Evolutionary conservation across 2,888 invertebrate species (phyloP).

Genomic region (Pilophorus perplexus): DNA sequence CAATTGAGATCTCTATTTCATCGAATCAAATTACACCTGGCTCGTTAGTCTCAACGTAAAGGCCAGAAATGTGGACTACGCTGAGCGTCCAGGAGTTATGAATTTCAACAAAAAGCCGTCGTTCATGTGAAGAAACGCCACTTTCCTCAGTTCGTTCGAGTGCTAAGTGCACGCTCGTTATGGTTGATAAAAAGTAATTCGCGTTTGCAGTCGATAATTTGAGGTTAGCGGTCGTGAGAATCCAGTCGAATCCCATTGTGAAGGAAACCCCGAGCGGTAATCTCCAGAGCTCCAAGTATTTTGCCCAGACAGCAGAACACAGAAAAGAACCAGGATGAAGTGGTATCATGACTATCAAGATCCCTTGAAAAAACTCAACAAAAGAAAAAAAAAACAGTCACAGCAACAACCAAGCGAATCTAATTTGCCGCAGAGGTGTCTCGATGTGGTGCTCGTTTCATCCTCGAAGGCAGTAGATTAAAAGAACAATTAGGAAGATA

Average conservation of each 20-base stretch:
- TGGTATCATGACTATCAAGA: constrained; percentile 19
- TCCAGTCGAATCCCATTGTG: neutral
- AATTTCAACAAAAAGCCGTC: too few species aligned
- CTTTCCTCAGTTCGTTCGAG: too few species aligned
- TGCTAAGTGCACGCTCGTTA: too few species aligned
- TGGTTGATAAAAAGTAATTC: neutral
- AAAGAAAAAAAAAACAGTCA: constrained; percentile 4
- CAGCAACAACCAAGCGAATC: constrained; percentile 13
- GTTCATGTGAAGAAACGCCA: too few species aligned
- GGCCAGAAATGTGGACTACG: too few species aligned
- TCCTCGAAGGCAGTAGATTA: constrained; percentile 11
- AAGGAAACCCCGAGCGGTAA: neutral
- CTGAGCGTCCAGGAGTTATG: too few species aligned
- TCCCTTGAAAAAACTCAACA: neutral
- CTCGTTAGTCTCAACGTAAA: too few species aligned
- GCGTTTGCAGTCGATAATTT: constrained; percentile 2
- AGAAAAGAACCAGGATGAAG: constrained; percentile 7
- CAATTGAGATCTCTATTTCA: too few species aligned
- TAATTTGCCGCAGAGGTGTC: constrained; percentile 31
- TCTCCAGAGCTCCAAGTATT: constrained; percentile 27
- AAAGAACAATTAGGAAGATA: constrained; percentile 24
- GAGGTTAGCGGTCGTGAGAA: constrained; percentile 32
- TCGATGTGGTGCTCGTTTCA: neutral
- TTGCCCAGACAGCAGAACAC: constrained; percentile 25
- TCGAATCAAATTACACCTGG: too few species aligned